Evolutionary conservation across 2,888 invertebrate genomes (phyloP), one percentile per base, ranked within the genome.

Genomic region (Koerneria pararmatus): DNA sequence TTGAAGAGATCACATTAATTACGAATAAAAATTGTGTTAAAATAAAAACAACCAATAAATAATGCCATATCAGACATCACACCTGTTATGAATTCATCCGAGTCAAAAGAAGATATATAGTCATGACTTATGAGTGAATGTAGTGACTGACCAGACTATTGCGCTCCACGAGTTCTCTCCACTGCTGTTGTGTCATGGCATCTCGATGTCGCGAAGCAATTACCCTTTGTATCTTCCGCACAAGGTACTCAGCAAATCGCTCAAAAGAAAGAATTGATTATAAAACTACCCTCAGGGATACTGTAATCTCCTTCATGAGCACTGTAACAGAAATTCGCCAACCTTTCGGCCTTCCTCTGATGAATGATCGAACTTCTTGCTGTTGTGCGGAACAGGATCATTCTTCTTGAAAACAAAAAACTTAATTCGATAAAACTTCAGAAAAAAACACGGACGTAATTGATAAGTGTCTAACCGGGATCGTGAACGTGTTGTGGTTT

Each of bases 181-280:
- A 68, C 53, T 75, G 71, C 46, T 71, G 69, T 59, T 78, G 76
- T 62, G 76, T 74, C 22, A 70, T 71, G 35, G 78, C 79, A 31
- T 74, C 71, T 58, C 74, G 48, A 27, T 67, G 69, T n/a, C 70
- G 56, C 35, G 69, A 70, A 15, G 67, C 66, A 32, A 73, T 49
- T 51, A 75, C 65, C 8, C 69, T 57, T 19, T 66, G 56, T 41
- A 79, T 67, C 61, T 74, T 77, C 34, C 73, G 69, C 8, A 69
- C 65, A 31, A 79, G 65, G 19, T 66, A 69, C 34, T 66, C 62
- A 8, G 67, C 71, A 35, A 74, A 74, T 1, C 32, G 41, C 53
- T 53, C 6, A 53, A 53, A 15, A 8, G 11, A 53, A 8, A 53
- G 46, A 53, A 53, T 53, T 53, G 6, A 8, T 53, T 53, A 22